Base-by-base conservation (phyloP, 2,113 vertebrate species). In the Takifugu flavidus region DNA sequence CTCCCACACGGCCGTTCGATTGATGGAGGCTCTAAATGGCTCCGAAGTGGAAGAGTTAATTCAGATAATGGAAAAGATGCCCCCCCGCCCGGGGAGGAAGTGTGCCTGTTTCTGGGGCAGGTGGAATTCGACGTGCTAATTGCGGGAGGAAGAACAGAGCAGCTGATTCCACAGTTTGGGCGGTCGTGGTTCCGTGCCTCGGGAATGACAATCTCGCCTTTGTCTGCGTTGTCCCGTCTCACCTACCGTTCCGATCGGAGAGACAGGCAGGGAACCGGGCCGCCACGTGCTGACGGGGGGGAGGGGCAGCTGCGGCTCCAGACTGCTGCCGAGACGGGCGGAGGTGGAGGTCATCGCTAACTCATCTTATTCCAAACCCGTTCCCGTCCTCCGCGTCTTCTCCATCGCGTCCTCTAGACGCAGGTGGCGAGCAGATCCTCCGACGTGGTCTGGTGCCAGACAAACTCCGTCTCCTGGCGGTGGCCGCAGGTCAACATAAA, bases 401-500 rank as follows among this genome's bases (percentile, higher is more conserved):
- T 64, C 53, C 49, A 13, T 43, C 27, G 20, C 15, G 52, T 54
- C 47, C 50, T 65, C 49, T 43, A 58, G 42, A 34, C 13, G 13
- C 31, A 63, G 28, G 61, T 55, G 51, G 28, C 20, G 20, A 20
- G 20, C 20, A 20, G 25, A 59, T 0, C 43, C 61, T 70, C 56
- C 25, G 69, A 49, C 64, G 47, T 2, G 11, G 70, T 74, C 72
- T 72, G 67, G 79, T 71, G 34, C 55, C 60, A 39, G 56, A 57
- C 46, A 56, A 77, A 79, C 78, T 78, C 43, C 64, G 63, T 53
- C 4, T 8, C 42, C 82, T 69, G 69, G 73, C 75, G 62, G 53
- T 61, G 62, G 6, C 54, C 31, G 82, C 74, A 75, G 80, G 82
- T 84, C 80, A 83, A 15, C 1, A 56, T 68, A 83, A 87, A 82